Conservation (phyloP, 2,113 vertebrate genomes). For the Oryctolagus cuniculus region DNA sequence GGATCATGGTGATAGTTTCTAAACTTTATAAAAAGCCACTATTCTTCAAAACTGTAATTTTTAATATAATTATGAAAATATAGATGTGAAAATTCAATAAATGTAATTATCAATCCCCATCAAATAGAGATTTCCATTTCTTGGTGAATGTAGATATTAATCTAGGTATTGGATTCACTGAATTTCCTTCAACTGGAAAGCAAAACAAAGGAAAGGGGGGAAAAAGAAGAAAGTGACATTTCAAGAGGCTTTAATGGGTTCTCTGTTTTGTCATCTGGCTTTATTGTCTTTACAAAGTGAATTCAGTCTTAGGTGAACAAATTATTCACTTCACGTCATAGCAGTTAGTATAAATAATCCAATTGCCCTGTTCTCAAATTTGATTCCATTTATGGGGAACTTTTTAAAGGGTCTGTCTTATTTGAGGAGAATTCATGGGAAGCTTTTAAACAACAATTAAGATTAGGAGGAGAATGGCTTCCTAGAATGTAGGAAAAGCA, state of each 20-base stretch:
- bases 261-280: neutral
- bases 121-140: neutral
- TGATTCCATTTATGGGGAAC: neutral
- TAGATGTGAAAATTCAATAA: neutral
- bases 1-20: neutral
- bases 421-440: neutral
- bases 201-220: neutral
- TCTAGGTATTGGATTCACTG: neutral
- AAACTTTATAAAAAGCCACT: neutral
- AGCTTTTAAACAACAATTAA: neutral
- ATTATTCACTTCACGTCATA: neutral
- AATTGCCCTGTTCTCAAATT: neutral
- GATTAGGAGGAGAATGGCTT: neutral
- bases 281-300: neutral
- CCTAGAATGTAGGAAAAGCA: neutral
- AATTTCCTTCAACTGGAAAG: neutral
- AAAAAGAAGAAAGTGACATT: neutral
- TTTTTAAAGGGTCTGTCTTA: neutral
- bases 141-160: neutral
- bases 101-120: neutral
- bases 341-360: neutral
- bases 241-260: neutral
- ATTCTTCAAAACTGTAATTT: neutral
- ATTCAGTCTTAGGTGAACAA: neutral
- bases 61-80: neutral